Evolutionary conservation across 2,888 invertebrate genomes (phyloP), one percentile per base, ranked within the genome.

Genomic region (Platycheirus rosarum): DNA sequence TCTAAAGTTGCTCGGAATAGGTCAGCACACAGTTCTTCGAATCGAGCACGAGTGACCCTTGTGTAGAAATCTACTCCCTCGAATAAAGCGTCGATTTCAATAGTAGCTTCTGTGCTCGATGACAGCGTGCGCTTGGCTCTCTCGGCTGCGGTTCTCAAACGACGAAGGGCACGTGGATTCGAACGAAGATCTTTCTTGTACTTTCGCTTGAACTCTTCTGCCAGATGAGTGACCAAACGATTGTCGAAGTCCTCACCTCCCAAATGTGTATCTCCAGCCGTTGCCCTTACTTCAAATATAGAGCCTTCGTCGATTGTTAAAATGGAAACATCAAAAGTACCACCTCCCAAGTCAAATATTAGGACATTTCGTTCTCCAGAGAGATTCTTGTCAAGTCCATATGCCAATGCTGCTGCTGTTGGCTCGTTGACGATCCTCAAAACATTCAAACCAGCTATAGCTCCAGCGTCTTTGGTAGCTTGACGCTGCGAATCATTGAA

Each of bases 291-390:
- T 55, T 55, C 53, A 2, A 55, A 55, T 0, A 55, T 35, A 0
- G 53, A 55, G 16, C 53, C 53, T 13, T 55, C 53, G 91, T 97
- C 98, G 88, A 98, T 98, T 85, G 97, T 97, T 87, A 98, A 92
- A 87, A 98, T 96, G 76, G 97, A 98, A 35, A 98, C 98, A 92
- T 98, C 98, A 90, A 98, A 98, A 85, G 97, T 97, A 86, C 97
- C 98, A 88, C 98, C 98, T 69, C 89, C 89, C 86, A 89, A 78
- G 60, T 89, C 89, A 65, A 89, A 89, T 86, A 96, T 96, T 70
- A 96, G 92, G 73, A 96, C 95, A 88, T 96, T 96, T 46, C 95
- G 93, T 91, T 96, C 96, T 86, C 95, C 95, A 68, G 92, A 92
- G 68, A 95, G 94, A 90, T 96, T 96, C 88, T 96, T 96, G 92